phyloP scores from a whole-genome alignment of 2,888 invertebrate species.

The Danaus chrysippus region DNA sequence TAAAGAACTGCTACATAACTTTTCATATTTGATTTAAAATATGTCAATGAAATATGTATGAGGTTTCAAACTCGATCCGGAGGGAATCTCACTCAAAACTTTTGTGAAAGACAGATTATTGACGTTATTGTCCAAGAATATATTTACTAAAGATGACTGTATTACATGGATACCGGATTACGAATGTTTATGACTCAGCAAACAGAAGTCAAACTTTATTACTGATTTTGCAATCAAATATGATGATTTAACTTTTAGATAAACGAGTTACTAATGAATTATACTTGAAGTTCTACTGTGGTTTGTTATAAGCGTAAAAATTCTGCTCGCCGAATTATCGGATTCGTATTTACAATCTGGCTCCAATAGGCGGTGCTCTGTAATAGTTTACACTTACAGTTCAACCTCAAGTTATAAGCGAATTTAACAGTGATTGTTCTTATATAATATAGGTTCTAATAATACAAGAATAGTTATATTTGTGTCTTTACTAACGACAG shows the following conservation, averaged over 20 bases:
- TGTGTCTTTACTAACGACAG: too few species aligned
- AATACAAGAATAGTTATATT: too few species aligned
- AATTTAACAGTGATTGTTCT: slow-evolving; percentile 6
- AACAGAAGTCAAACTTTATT: too few species aligned
- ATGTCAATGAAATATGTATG: slow-evolving; percentile 6
- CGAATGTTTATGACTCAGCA: not conserved
- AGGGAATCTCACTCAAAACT: slow-evolving; percentile 12
- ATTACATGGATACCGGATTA: not conserved
- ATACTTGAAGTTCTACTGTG: slow-evolving; percentile 5
- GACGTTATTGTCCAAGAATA: slow-evolving; percentile 11
- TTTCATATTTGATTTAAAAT: not conserved
- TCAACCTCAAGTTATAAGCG: slow-evolving; percentile 36
- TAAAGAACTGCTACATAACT: not conserved
- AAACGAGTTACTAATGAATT: too few species aligned
- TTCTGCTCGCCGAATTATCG: slow-evolving; percentile 46
- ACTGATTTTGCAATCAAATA: too few species aligned
- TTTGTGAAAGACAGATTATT: slow-evolving; percentile 13
- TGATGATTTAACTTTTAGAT: too few species aligned
- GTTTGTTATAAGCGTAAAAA: slow-evolving; percentile 16
- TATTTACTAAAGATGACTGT: slow-evolving; percentile 13
- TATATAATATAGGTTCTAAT: too few species aligned
- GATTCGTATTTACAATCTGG: slow-evolving; percentile 45
- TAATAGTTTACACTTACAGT: slow-evolving; percentile 57
- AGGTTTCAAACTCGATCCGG: slow-evolving; percentile 1
- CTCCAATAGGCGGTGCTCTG: slow-evolving; percentile 53